phyloP scores from a whole-genome alignment of 2,888 invertebrate species.

The Geophilus truncorum region DNA sequence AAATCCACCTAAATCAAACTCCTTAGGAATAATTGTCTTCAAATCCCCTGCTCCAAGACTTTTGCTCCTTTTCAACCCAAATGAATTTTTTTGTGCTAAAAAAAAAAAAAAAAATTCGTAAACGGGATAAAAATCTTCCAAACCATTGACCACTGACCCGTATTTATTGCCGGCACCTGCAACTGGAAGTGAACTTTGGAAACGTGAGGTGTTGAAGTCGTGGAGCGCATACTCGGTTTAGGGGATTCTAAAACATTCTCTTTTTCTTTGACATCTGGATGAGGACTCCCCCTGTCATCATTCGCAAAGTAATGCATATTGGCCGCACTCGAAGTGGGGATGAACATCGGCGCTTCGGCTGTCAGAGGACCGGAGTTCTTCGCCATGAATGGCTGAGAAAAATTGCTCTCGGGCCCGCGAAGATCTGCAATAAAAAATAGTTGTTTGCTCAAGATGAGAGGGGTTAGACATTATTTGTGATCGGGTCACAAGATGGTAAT shows the following conservation, averaged over 20 bases:
- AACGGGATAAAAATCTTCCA: too few relatives aligned
- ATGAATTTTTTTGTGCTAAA: slow-evolving; percentile 4
- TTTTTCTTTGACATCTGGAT: background rate
- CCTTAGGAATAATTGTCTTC: slow-evolving; percentile 56
- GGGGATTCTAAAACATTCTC: background rate
- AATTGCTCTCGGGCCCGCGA: background rate
- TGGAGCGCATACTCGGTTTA: background rate
- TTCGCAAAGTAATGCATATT: background rate
- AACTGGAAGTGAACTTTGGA: slow-evolving; percentile 31
- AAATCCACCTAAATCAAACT: slow-evolving; percentile 70
- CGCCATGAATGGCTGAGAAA: background rate
- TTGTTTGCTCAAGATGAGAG: too few relatives aligned
- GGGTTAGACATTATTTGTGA: too few relatives aligned
- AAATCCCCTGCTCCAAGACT: slow-evolving; percentile 71
- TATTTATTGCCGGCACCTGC: slow-evolving; percentile 5
- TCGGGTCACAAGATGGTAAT: too few relatives aligned
- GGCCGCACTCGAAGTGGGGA: background rate
- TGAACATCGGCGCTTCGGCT: background rate
- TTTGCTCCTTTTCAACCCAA: slow-evolving; percentile 68
- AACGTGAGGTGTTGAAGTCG: background rate
- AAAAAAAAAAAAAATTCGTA: too few relatives aligned
- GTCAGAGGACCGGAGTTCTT: background rate
- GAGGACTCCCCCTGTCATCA: background rate
- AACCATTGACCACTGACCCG: background rate
- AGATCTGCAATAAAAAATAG: background rate